Evolutionary conservation across 2,888 invertebrate species (phyloP).

Genomic region (Campaea margaritaria): DNA sequence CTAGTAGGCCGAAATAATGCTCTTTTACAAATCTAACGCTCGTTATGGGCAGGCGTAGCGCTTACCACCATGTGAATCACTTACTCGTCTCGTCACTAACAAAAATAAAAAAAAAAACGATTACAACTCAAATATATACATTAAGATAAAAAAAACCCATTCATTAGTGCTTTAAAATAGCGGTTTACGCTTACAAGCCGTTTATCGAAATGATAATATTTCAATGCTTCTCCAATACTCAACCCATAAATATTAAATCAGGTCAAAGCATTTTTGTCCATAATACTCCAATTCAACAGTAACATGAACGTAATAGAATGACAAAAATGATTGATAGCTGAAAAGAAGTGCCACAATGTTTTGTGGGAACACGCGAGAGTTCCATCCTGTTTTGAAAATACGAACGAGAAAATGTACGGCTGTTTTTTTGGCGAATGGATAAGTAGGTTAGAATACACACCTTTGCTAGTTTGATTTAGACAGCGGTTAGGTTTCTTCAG

Average conservation of each 20-base stretch:
- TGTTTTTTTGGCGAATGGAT: too few species aligned
- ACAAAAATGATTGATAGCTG: conserved; percentile 7
- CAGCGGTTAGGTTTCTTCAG: too few species aligned
- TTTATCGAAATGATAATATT: not conserved
- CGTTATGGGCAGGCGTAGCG: too few species aligned
- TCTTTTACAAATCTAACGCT: too few species aligned
- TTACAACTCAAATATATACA: too few species aligned
- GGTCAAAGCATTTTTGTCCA: conserved; percentile 5
- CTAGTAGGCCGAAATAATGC: too few species aligned
- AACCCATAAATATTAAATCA: conserved; percentile 3
- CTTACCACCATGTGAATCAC: too few species aligned
- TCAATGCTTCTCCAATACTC: conserved; percentile 1
- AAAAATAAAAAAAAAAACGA: too few species aligned
- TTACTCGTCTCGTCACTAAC: too few species aligned
- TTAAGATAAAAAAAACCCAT: too few species aligned
- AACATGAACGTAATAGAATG: not conserved
- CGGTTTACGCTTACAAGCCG: not conserved
- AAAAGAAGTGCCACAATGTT: conserved; percentile 1
- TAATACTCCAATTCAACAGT: not conserved
- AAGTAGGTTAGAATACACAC: too few species aligned
- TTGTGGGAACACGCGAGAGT: conserved; percentile 3
- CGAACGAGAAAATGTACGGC: not conserved
- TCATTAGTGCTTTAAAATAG: not conserved
- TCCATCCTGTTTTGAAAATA: not conserved
- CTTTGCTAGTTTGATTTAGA: too few species aligned